Base-by-base conservation (phyloP, 2,113 vertebrate genomes). In the Vulpes vulpes region DNA sequence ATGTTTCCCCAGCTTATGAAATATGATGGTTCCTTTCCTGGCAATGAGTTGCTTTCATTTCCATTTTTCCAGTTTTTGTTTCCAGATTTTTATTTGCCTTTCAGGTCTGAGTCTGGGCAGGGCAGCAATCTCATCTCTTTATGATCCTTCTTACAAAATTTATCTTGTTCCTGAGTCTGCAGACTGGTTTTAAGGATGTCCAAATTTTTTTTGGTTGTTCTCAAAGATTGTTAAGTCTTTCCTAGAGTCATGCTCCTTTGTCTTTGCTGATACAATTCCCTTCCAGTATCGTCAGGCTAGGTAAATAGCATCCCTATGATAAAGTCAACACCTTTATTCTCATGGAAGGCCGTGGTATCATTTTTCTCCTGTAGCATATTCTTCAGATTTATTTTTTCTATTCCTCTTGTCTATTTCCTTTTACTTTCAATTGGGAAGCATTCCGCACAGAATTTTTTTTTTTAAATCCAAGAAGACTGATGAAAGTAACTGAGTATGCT, bases 331-430 rank as follows among this genome's bases (percentile, higher is more conserved):
- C 51, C 51, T 76, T 57, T 60, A 53, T 67, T 49, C 51, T 32
- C 7, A 25, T 10, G 8, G 25, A 73, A 14, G 16, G 0, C 6
- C 11, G 0, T 3, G 2, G 43, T 69, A 1, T 19, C 62, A 43
- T 74, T 95, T 38, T 84, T 25, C 43, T 35, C 20, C 3, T 38
- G 32, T n/a, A 19, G 71, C 69, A 9, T 27, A 1, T 51, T 51
- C 35, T 82, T 67, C 49, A 43, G 64, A 69, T 94, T 79, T 67
- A 43, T 93, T 67, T 38, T 94, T 93, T 94, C 64, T 43, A 11
- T 67, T 76, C 32, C 49, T 6, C 2, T 60, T 38, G 27, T 89
- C 38, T 78, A 0, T 49, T 87, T 83, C 49, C 51, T 49, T 97
- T 89, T 62, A 27, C 65, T 84, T 86, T 90, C 38, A 86, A 32